Base-by-base conservation (phyloP, 2,888 invertebrate species). In the Aleiodes leptofemur region DNA sequence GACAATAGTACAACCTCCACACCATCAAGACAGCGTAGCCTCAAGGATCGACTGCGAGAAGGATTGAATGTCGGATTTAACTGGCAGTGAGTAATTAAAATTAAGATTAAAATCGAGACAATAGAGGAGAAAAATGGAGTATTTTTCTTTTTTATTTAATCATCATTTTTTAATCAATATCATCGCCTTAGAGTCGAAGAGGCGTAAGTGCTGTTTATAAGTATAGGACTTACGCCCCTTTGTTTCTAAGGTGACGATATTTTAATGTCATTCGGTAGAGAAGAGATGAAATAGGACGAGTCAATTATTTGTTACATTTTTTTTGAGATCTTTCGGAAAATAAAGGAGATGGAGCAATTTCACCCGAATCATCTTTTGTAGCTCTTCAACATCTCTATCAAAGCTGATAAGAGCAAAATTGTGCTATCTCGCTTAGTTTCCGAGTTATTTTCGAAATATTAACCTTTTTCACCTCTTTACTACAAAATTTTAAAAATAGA, bases 11-110 rank as follows among this genome's bases (percentile, higher is more conserved):
- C 77, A 51, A 74, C 74, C 31, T 43, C 72, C 11, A 55, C 72
- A 48, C 73, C 68, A 74, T 92, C 94, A 77, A 91, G 95, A 75
- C 95, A 95, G 86, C 92, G 95, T 78, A 95, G 95, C 71, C 91
- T 95, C 83, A 94, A 94, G 89, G 95, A 95, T 89, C 92, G 95
- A 74, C 93, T 95, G 71, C 92, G 94, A 88, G 95, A 95, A 81
- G 95, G 95, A 86, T 95, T 95, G 87, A 93, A 94, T 69, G 94
- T 94, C 89, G 94, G 94, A 85, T 94, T 95, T 88, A 92, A 93
- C 85, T 95, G 95, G 95, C 95, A 95, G 95, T 95, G 91, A 95
- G 95, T 95, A 87, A 79, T 76, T 64, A 55, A 55, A 55, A 55
- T 16, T 55, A 7, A 16, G 14, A 55, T 55, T 55, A 59, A 79